phyloP scores from a whole-genome alignment of 2,888 invertebrate species.

The Frankliniella intonsa region DNA sequence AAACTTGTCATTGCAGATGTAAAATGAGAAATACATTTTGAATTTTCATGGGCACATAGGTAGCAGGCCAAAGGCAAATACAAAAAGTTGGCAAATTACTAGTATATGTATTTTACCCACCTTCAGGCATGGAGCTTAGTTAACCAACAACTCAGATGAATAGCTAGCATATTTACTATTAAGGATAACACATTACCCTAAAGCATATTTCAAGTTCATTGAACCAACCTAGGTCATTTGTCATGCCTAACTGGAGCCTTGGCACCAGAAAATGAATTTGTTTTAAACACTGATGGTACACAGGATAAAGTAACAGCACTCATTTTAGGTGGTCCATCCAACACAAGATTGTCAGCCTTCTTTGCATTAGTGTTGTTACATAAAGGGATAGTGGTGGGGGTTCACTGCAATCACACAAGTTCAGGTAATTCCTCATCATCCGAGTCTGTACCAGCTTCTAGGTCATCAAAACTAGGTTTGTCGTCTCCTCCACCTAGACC shows the following conservation, averaged over 20 bases:
- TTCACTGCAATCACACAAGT: slow-evolving; percentile 55
- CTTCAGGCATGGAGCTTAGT: too few relatives aligned
- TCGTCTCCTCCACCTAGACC: slow-evolving; percentile 53
- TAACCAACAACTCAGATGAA: too few relatives aligned
- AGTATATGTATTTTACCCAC: too few relatives aligned
- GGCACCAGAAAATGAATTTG: background rate
- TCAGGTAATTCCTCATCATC: slow-evolving; percentile 77
- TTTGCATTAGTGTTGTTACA: slow-evolving; percentile 25
- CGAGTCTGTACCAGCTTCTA: slow-evolving; percentile 64
- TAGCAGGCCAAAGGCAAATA: background rate
- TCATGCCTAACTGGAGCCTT: background rate
- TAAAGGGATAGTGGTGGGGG: background rate
- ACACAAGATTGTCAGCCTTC: slow-evolving; percentile 29
- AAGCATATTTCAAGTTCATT: background rate
- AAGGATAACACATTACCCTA: background rate
- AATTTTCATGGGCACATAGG: background rate
- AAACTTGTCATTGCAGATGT: background rate
- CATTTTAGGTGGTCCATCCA: slow-evolving; percentile 13
- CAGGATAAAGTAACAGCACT: slow-evolving; percentile 12
- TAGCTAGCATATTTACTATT: too few relatives aligned
- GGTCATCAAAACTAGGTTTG: slow-evolving; percentile 70
- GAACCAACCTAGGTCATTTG: background rate
- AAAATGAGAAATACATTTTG: background rate
- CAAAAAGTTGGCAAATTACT: background rate
- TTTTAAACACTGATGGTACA: background rate